A percentile compares a stretch with the other conserved stretches of the same genome.
Evolutionary conservation across 2,113 vertebrate genomes (phyloP).

Genomic region (Morone saxatilis): DNA sequence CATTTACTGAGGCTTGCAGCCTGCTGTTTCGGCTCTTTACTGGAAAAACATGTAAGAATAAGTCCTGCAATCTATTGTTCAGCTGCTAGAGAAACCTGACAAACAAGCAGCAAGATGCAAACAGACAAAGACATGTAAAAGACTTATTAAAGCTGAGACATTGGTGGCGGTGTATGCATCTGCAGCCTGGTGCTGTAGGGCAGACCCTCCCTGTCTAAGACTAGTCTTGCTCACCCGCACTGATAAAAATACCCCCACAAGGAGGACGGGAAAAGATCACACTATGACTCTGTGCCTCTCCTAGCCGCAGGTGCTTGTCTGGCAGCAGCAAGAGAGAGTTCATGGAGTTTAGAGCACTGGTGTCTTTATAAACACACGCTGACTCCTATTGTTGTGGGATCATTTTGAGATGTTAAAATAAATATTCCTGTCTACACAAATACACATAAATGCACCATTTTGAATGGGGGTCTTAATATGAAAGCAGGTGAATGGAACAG

Average conservation of each 20-base stretch:
- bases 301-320: conserved; percentile 63
- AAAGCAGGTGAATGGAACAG: background rate
- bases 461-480: background rate
- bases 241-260: conserved; percentile 75
- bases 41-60: conserved; percentile 11
- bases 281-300: conserved; percentile 47
- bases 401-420: background rate
- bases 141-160: conserved; percentile 57
- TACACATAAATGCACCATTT: background rate
- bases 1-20: conserved; percentile 25
- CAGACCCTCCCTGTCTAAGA: conserved; percentile 47
- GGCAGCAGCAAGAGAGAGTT: conserved; percentile 41
- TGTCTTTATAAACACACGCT: conserved; percentile 28
- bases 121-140: conserved; percentile 53
- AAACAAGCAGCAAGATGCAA: conserved; percentile 39
- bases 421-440: background rate
- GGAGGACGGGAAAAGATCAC: conserved; percentile 68
- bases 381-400: background rate
- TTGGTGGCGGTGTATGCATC: conserved; percentile 24
- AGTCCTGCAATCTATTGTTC: conserved; percentile 16
- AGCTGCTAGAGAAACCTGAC: conserved; percentile 18
- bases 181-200: conserved; percentile 55
- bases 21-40: conserved; percentile 30
- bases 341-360: conserved; percentile 28
- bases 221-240: conserved; percentile 56